Evolutionary conservation across 2,888 invertebrate genomes (phyloP).

Genomic region (Eilema sororculum): DNA sequence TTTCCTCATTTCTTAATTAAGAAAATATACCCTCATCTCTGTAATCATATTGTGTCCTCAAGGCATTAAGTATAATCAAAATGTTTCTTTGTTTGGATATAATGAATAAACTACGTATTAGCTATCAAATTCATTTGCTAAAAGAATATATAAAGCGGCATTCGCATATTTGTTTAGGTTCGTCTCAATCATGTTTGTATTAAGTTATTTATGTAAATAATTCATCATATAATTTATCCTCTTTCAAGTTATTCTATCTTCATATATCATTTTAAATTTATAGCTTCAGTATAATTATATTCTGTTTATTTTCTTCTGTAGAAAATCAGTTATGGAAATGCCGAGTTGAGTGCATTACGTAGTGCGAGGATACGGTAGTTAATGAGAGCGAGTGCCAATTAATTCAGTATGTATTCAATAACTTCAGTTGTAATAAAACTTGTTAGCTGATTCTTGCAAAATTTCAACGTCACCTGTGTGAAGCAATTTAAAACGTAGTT

Average conservation of each 20-base stretch:
- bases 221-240: conserved; percentile 1
- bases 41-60: conserved; percentile 14
- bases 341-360: conserved; percentile 3
- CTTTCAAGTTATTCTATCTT: conserved; percentile 4
- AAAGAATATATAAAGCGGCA: conserved; percentile 1
- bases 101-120: conserved; percentile 10
- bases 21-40: conserved; percentile 12
- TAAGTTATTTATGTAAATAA: conserved; percentile 6
- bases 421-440: background rate
- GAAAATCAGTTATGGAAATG: conserved; percentile 9
- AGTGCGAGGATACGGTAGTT: background rate
- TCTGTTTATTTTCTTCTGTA: background rate
- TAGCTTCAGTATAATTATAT: background rate
- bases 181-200: background rate
- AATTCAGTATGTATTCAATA: conserved; percentile 4
- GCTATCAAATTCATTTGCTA: background rate
- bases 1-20: conserved; percentile 19
- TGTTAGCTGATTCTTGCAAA: background rate
- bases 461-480: background rate
- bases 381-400: conserved; percentile 8
- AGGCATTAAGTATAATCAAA: conserved; percentile 21
- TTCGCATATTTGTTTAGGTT: background rate
- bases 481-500: background rate
- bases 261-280: conserved; percentile 4
- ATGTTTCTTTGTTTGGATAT: conserved; percentile 15